These are phyloP conservation scores for Dendrophyllia cribrosa DNA, from an alignment of 64 coral and sea anemone species.

Conservation along the genomic window DNA sequence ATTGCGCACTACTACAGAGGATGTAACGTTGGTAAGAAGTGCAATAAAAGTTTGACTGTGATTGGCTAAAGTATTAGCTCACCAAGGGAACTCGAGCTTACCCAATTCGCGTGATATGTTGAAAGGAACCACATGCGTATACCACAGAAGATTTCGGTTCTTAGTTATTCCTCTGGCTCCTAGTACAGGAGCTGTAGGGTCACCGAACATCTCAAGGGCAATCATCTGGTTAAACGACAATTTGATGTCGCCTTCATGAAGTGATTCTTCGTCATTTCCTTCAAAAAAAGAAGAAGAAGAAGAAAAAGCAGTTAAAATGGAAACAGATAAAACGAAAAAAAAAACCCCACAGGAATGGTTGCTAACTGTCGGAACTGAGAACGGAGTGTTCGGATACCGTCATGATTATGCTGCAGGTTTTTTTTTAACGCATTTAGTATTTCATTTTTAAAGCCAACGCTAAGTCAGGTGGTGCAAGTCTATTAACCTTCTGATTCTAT, in stretches of 20 bases:
- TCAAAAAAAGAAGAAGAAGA: neutral
- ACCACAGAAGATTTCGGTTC: constrained; percentile 73
- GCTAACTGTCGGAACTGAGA: neutral
- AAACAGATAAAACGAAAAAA: neutral
- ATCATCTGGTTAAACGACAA: constrained; percentile 50
- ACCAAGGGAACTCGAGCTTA: neutral
- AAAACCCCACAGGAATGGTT: neutral
- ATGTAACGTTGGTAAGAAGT: no score
- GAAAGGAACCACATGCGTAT: constrained; percentile 63
- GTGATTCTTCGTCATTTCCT: constrained; percentile 70
- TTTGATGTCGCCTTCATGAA: constrained; percentile 89
- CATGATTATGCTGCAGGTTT: no score
- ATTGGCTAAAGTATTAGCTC: no score
- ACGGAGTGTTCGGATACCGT: neutral
- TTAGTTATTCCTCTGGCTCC: constrained; percentile 72
- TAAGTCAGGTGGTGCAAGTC: no score
- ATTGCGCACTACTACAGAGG: no score
- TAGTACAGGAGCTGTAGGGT: constrained; percentile 49
- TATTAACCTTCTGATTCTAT: no score
- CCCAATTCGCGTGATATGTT: constrained; percentile 63
- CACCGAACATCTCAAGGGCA: constrained; percentile 67
- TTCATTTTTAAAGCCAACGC: no score
- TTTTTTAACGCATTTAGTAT: no score
- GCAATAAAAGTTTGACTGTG: no score
- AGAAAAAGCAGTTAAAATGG: neutral